Percentiles rank a stretch among this genome's conserved stretches.
Evolutionary conservation across 1,140 invertebrate genomes (phyloP).

Genomic region (Sitobion miscanthi): DNA sequence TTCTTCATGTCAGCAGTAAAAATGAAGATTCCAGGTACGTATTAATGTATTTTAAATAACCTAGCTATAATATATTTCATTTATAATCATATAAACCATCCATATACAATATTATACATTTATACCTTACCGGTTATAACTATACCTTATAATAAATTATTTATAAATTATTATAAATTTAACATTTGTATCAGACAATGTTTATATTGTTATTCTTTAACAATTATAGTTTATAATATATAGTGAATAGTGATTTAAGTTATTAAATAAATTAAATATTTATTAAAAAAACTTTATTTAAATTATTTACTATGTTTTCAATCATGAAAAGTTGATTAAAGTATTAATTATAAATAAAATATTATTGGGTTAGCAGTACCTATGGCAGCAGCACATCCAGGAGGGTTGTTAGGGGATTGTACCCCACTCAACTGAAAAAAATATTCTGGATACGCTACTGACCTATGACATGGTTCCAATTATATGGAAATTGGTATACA

Average conservation of each 20-base stretch:
- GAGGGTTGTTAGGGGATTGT: no score
- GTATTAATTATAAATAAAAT: not conserved
- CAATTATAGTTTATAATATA: not conserved
- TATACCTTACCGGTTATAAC: not conserved
- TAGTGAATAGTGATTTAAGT: not conserved
- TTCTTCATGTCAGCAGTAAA: constrained; percentile 48
- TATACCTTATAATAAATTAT: not conserved
- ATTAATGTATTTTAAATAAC: not conserved
- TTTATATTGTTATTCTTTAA: not conserved
- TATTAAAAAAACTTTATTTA: not conserved
- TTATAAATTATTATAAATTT: no score
- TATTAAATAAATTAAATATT: not conserved
- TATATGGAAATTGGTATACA: not conserved
- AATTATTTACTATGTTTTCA: not conserved
- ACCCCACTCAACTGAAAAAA: no score
- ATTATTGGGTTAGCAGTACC: not conserved
- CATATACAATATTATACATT: not conserved
- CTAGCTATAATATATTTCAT: not conserved
- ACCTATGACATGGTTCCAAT: no score
- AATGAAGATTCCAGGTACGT: constrained; percentile 42
- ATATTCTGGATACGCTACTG: no score
- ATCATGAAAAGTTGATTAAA: not conserved
- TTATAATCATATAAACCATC: not conserved
- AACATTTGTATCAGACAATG: no score
- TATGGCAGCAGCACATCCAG: no score